These are phyloP conservation scores for Lasius platythorax DNA, from an alignment of 2,888 invertebrate species.

Conservation along the genomic window DNA sequence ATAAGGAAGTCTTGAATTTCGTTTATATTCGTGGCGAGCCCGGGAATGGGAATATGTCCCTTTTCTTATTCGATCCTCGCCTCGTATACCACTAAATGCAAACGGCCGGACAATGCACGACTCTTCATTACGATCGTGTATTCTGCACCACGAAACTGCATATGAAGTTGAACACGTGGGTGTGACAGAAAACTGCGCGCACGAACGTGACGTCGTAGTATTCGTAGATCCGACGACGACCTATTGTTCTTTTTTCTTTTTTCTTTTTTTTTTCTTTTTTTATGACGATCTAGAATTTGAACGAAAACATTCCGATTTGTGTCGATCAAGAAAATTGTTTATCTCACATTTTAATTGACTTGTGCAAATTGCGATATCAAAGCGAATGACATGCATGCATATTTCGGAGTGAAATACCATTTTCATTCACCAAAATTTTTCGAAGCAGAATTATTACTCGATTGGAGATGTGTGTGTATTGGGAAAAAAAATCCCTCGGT, in stretches of 20 bases:
- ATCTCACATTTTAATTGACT: not conserved
- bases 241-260: not conserved
- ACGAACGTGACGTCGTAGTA: slow-evolving; percentile 27
- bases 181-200: slow-evolving; percentile 61
- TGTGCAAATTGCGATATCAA: not conserved
- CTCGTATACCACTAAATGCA: slow-evolving; percentile 46
- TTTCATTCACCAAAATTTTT: not conserved
- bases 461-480: not conserved
- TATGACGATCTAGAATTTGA: not conserved
- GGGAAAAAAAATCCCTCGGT: not conserved
- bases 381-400: not conserved
- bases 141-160: slow-evolving; percentile 51
- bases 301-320: not conserved
- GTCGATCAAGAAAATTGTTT: not conserved
- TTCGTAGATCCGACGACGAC: not conserved
- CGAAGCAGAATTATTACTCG: not conserved
- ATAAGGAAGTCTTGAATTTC: slow-evolving; percentile 21
- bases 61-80: slow-evolving; percentile 60
- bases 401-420: not conserved
- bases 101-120: slow-evolving; percentile 32
- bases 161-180: slow-evolving; percentile 60
- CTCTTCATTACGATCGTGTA: slow-evolving; percentile 47
- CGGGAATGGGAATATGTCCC: slow-evolving; percentile 54
- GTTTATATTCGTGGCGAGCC: not conserved
- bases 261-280: not conserved